Evolutionary conservation across 92 coral and sea anemone species (phyloP), one percentile per base, ranked within the genome.

Genomic region (Pocillopora grandis): DNA sequence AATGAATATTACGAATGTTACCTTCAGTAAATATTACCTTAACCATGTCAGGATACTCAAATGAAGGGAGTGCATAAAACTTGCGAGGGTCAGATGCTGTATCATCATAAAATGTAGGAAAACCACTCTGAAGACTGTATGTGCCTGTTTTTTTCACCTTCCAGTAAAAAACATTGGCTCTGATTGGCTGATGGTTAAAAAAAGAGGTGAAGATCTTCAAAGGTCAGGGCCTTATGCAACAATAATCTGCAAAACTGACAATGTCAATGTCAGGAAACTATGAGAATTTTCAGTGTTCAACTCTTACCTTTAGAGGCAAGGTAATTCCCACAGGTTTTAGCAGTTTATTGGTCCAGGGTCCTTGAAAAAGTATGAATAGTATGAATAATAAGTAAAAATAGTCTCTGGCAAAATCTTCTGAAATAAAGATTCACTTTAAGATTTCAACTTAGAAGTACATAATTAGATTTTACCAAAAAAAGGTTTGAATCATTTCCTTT

Each of bases 331-430:
- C 77, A 20, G 96, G 96, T 62, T 87, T 90, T 79, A 95, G 77
- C 68, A 95, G 78, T 67, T 93, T 89, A 42, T 88, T 90, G 65
- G 92, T 89, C 98, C 98, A 95, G 27, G 98, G 90, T 13, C 98
- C 98, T 95, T 79, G 0, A 84, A 76, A 67, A 2, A 15, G 31
- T 27, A 27, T 27, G 27, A 23, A 23, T 23, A 10, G n/a, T 27
- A 16, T 57, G 63, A 33, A 37, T 20, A 65, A 57, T 71, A 10
- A 66, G 14, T 67, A 33, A 4, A 20, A 66, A 10, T 17, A 19
- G 68, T 19, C 1, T 42, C 5, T 42, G 52, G 8, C 52, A 42
- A 42, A 42, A 42, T 42, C 52, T 42, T 42, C 52, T 42, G 52
- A 42, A 72, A 42, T 27, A 2, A 72, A 33, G 57, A 72, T 12